phyloP scores from a whole-genome alignment of 1,140 invertebrate species.

The Ceratosolen fusciceps region DNA sequence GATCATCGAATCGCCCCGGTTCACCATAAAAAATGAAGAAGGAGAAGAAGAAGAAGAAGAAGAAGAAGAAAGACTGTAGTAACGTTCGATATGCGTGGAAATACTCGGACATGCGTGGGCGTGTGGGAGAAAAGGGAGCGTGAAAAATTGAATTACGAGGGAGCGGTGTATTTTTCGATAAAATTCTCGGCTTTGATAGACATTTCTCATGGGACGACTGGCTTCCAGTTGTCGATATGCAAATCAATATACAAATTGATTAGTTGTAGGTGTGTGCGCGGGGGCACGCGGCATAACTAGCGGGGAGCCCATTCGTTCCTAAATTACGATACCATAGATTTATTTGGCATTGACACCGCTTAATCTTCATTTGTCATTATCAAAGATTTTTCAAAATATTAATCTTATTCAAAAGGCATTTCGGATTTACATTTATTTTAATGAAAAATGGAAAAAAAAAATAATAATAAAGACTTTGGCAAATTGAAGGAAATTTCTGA shows the following conservation, averaged over 20 bases:
- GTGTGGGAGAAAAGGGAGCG: neutral
- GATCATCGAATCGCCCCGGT: neutral
- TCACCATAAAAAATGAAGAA: neutral
- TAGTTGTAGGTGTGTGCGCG: no score
- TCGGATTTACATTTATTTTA: neutral
- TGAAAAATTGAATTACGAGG: slow-evolving; percentile 40
- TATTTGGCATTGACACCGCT: neutral
- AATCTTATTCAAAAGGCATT: neutral
- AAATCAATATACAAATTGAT: slow-evolving; percentile 12
- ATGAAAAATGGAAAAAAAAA: no score
- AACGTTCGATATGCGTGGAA: neutral
- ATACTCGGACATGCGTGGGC: neutral
- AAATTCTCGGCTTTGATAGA: slow-evolving; percentile 43
- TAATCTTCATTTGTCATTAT: slow-evolving; percentile 14
- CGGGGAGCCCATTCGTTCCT: neutral
- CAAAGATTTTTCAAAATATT: neutral
- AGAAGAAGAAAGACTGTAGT: neutral
- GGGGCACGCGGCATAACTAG: neutral
- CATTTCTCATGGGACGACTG: slow-evolving; percentile 32
- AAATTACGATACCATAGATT: slow-evolving; percentile 6
- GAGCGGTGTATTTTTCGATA: slow-evolving; percentile 47
- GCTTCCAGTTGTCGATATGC: slow-evolving; percentile 14
- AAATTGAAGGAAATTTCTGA: neutral
- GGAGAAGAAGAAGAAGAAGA: neutral
- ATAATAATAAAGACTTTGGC: neutral